Evolutionary conservation across 2,797 vertebrate genomes (phyloP), one percentile per base, ranked within the genome.

Genomic region (Rhinichthys osculus): DNA sequence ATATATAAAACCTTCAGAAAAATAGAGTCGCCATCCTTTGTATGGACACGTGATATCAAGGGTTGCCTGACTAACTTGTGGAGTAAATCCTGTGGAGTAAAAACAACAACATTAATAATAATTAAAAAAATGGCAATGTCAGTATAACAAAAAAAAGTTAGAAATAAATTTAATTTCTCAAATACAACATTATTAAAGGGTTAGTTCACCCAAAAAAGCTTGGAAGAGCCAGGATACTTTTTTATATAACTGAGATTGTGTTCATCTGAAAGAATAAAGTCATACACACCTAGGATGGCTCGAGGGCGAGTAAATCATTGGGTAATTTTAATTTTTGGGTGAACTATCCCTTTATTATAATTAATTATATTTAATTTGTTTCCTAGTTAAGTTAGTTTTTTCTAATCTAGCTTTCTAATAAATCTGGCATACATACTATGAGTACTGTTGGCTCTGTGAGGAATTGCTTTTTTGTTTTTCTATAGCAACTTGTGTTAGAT

Each of bases 21-120:
- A 99, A 93, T 99, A 99, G 81, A 98, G 96, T 13, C 93, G 91
- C 98, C 98, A 99, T 84, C 98, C 98, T 92, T 96, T 98, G 91
- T 98, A 99, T 0, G 96, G 97, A 93, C 95, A 95, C 85, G 92
- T 89, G 0, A 92, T 90, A 87, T 98, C 96, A 78, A 98, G 88
- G 2, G 96, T 97, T 27, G 95, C 90, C 1, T 40, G 59, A 70
- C 67, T 82, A 54, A 88, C 93, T 64, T 81, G 72, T 72, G 87
- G 83, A 80, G 86, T 73, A 84, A 85, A 66, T 73, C 86, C 89
- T 70, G 73, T 44, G 38, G 19, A 73, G 23, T 7, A 21, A 82
- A 74, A 11, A 76, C 35, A 86, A n/a, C 21, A 23, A 72, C 13
- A 47, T 4, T 69, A 21, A 33, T 23, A 66, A 21, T 2, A 21